phyloP scores from a whole-genome alignment of 1,140 invertebrate genomes.

The Trissolcus basalis region DNA sequence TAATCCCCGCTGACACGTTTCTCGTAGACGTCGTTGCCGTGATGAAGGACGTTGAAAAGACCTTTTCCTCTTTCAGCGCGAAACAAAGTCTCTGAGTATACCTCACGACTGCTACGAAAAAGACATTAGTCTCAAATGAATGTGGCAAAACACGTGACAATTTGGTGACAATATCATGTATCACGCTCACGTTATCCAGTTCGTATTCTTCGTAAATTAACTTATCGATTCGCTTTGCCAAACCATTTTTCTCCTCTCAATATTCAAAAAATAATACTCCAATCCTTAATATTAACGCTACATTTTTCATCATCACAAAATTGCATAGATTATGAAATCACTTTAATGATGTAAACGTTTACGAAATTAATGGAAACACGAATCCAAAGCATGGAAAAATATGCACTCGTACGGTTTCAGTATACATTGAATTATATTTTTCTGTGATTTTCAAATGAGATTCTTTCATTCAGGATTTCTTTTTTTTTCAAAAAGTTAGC shows the following conservation, averaged over 20 bases:
- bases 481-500: too few species aligned
- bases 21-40: constrained; percentile 53
- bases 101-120: constrained; percentile 24
- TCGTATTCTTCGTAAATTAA: constrained; percentile 12
- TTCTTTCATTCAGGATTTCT: too few species aligned
- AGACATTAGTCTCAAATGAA: constrained; percentile 46
- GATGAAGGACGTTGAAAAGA: constrained; percentile 54
- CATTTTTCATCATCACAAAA: too few species aligned
- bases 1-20: constrained; percentile 57
- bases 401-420: too few species aligned
- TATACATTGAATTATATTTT: too few species aligned
- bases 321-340: too few species aligned
- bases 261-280: too few species aligned
- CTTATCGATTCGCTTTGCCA: constrained; percentile 5
- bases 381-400: too few species aligned
- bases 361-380: too few species aligned
- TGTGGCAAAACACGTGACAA: constrained; percentile 33
- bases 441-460: too few species aligned
- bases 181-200: constrained; percentile 16
- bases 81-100: constrained; percentile 43
- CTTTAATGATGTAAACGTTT: too few species aligned
- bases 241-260: neutral
- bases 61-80: constrained; percentile 33
- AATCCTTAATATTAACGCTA: too few species aligned
- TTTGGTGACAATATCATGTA: constrained; percentile 19